phyloP scores from a whole-genome alignment of 2,113 vertebrate species.

The Myotis lucifugus region DNA sequence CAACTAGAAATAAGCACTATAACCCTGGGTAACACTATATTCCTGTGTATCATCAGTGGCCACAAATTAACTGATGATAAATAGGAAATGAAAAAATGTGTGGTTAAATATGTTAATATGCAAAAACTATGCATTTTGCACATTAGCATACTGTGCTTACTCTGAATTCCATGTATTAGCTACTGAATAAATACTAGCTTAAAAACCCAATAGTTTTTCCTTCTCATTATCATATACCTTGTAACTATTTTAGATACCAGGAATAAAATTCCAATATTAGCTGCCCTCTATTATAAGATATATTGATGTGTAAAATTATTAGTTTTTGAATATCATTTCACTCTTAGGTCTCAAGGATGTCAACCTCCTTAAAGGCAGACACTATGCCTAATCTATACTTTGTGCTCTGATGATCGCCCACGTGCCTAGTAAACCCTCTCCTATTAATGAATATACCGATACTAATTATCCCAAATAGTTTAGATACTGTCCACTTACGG shows the following conservation, averaged over 20 bases:
- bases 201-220: background rate
- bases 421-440: background rate
- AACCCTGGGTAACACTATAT: conserved; percentile 36
- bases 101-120: conserved; percentile 21
- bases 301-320: background rate
- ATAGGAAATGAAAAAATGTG: conserved; percentile 33
- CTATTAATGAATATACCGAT: background rate
- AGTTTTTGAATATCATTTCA: background rate
- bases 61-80: conserved; percentile 53
- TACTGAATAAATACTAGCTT: conserved; percentile 54
- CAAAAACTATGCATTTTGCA: conserved; percentile 48
- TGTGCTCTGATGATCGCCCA: background rate
- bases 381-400: background rate
- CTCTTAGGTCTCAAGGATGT: background rate
- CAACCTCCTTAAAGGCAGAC: background rate
- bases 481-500: background rate
- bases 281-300: background rate
- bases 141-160: background rate
- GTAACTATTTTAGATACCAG: background rate
- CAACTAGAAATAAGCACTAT: conserved; percentile 59
- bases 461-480: background rate
- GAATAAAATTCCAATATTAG: background rate
- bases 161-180: background rate
- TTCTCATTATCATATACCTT: conserved; percentile 18
- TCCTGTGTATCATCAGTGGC: background rate